Base-by-base conservation (phyloP, 2,113 vertebrate genomes). In the Garra rufa region DNA sequence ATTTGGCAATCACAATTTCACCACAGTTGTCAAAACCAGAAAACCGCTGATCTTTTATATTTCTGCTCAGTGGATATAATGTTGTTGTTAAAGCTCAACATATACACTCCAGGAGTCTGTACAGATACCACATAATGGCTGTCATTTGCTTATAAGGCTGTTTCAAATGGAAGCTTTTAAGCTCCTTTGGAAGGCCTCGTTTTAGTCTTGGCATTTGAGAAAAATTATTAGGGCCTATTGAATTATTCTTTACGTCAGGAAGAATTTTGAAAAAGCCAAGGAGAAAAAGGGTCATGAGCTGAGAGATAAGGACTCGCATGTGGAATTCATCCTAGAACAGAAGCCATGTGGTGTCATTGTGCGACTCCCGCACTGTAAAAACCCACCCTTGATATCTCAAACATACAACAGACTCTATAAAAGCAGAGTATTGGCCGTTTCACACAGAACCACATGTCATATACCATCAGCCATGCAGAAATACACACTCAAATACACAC, bases 321-420 rank as follows among this genome's bases (percentile, higher is more conserved):
- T 93, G 92, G 92, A 86, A 92, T 41, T 88, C 85, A 94, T 92
- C 92, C 90, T 63, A 83, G 70, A 93, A 93, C 92, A 90, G 91
- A 89, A 93, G 93, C 87, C 78, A 81, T 78, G 82, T 88, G 83
- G 81, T 82, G 85, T 92, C 88, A 90, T 83, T 92, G 91, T 92
- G 90, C 83, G 55, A 87, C 86, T 83, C 76, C 87, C 86, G 84
- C 88, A 94, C 91, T 89, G 89, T 89, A 91, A 92, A 52, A 91
- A 89, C 65, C 30, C 55, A 69, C 76, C 88, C 85, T 81, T 61
- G 75, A 84, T 83, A n/a, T 85, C 85, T 90, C 86, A 85, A 85
- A 74, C 86, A 52, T 46, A 73, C 83, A 86, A 82, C 34, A 79
- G 41, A 69, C n/a, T 59, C 4, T 30, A 19, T 38, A 14, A 78